Conservation (phyloP, 92 coral and sea anemone species). For the Virgularia gustaviana region DNA sequence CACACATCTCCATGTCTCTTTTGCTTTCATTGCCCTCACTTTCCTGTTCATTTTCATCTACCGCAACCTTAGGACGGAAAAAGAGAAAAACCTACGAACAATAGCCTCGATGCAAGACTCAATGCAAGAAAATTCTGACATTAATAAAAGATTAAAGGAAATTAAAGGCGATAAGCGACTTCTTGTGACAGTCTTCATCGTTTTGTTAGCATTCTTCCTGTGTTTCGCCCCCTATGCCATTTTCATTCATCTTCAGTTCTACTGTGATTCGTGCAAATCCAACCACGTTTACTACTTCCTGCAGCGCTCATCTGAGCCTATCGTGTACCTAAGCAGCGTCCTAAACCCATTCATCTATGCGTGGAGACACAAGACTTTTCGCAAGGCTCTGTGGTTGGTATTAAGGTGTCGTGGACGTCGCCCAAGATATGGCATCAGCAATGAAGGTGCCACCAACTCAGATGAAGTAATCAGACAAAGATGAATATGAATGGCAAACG, state of each 20-base stretch:
- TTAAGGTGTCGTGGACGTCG: conserved; percentile 4
- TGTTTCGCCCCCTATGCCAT: conserved; percentile 49
- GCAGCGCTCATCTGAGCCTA: conserved; percentile 48
- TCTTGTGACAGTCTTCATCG: conserved; percentile 35
- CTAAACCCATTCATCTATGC: conserved; percentile 32
- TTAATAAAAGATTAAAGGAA: conserved; percentile 1
- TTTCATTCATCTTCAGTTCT: conserved; percentile 29
- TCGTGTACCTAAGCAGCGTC: conserved; percentile 50
- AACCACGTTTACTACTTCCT: background rate
- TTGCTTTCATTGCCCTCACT: conserved; percentile 26
- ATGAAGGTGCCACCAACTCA: background rate
- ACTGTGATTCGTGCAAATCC: conserved; percentile 19
- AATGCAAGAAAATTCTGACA: background rate
- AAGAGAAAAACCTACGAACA: background rate
- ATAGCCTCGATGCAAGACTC: background rate
- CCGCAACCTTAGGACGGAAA: conserved; percentile 8
- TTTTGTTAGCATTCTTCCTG: conserved; percentile 22
- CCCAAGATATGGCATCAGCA: background rate
- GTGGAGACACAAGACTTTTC: conserved; percentile 21
- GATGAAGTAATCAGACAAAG: background rate
- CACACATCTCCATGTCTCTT: conserved; percentile 46
- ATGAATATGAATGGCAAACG: no score
- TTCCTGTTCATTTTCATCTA: conserved; percentile 25
- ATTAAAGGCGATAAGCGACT: conserved; percentile 33
- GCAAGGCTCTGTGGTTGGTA: conserved; percentile 15